Evolutionary conservation across 2,113 vertebrate species (phyloP).

Genomic region (Zingel zingel): DNA sequence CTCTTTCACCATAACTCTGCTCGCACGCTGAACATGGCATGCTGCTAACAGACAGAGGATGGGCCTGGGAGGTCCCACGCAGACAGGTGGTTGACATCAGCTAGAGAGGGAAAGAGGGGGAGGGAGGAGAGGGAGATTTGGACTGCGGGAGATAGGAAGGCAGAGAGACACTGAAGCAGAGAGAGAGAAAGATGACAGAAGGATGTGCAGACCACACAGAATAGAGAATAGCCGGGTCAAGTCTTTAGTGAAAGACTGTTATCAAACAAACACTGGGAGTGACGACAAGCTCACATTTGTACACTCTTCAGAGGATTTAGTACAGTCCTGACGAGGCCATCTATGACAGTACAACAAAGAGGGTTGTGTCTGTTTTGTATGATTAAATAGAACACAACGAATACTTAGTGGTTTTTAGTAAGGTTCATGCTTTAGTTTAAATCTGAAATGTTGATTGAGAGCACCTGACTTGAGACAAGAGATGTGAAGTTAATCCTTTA

Average conservation of each 20-base stretch:
- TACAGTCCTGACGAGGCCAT: background rate
- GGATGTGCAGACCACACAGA: constrained; percentile 78
- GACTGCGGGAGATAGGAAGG: constrained; percentile 16
- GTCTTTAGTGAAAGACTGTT: constrained; percentile 52
- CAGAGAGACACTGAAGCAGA: constrained; percentile 50
- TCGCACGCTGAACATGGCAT: constrained; percentile 69
- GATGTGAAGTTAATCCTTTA: too few relatives aligned
- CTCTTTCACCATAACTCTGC: constrained; percentile 66
- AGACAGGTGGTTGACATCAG: constrained; percentile 83
- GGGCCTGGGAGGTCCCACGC: constrained; percentile 78
- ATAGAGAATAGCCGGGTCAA: constrained; percentile 61
- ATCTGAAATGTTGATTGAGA: too few relatives aligned
- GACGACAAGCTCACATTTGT: constrained; percentile 32
- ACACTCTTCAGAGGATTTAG: background rate
- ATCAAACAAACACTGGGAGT: constrained; percentile 44
- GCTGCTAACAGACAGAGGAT: constrained; percentile 77
- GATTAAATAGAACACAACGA: too few relatives aligned
- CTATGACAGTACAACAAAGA: too few relatives aligned
- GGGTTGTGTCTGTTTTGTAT: too few relatives aligned
- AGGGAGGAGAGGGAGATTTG: constrained; percentile 16
- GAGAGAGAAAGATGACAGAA: constrained; percentile 59
- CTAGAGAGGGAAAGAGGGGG: background rate
- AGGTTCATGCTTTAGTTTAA: too few relatives aligned
- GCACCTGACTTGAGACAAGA: too few relatives aligned
- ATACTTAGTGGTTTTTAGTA: too few relatives aligned